Percentiles rank a stretch among this genome's conserved stretches.
Evolutionary conservation across 2,888 invertebrate species (phyloP).

Genomic region (Cyclophora albipunctata): DNA sequence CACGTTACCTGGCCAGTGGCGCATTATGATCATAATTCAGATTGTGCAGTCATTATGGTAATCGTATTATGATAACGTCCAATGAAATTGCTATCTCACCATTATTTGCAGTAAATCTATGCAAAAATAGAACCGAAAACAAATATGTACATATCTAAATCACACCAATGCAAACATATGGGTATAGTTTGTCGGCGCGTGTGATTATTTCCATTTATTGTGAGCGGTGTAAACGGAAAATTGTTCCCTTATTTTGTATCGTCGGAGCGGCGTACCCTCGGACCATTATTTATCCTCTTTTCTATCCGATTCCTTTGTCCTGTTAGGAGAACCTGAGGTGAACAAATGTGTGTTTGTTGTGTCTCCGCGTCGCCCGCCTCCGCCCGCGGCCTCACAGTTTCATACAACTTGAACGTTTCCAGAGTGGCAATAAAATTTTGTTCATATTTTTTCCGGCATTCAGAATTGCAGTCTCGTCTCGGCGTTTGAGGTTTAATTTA

Average conservation of each 20-base stretch:
- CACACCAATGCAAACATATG: not conserved
- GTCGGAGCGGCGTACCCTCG: conserved; percentile 25
- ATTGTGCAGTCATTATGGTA: too few relatives aligned
- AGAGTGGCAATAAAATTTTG: conserved; percentile 34
- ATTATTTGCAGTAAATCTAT: too few relatives aligned
- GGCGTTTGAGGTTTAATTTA: conserved; percentile 6
- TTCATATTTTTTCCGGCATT: conserved; percentile 22
- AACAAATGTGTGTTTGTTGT: conserved; percentile 50
- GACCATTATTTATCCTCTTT: conserved; percentile 50
- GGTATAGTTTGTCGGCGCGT: conserved; percentile 4
- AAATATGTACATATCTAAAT: too few relatives aligned
- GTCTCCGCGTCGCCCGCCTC: conserved; percentile 18
- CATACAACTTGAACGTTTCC: conserved; percentile 30
- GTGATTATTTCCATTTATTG: conserved; percentile 14
- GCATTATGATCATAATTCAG: too few relatives aligned
- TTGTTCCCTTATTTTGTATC: conserved; percentile 28
- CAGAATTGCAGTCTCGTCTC: conserved; percentile 12
- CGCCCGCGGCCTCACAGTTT: conserved; percentile 34
- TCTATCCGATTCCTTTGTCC: conserved; percentile 53
- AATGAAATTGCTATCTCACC: too few relatives aligned
- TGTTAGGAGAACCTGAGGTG: conserved; percentile 43
- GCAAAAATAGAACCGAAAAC: too few relatives aligned
- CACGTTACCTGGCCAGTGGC: too few relatives aligned
- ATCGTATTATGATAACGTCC: too few relatives aligned
- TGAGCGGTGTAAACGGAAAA: conserved; percentile 19